These are phyloP conservation scores for Hecatera dysodea DNA, from an alignment of 2,888 invertebrate genomes.

Conservation along the genomic window DNA sequence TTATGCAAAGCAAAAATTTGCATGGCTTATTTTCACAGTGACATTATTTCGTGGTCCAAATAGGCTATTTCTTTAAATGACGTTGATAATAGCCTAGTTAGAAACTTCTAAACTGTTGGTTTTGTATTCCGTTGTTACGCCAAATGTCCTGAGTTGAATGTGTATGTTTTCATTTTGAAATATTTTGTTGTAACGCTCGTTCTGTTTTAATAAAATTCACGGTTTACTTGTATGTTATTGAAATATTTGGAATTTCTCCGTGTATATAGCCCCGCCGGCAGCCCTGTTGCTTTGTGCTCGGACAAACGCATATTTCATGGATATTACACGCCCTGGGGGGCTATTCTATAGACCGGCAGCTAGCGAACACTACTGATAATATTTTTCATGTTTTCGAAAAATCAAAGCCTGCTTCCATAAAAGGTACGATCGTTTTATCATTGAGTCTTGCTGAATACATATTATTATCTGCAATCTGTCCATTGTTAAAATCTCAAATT, in stretches of 20 bases:
- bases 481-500: background rate
- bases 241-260: conserved; percentile 80
- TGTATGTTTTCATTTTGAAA: conserved; percentile 54
- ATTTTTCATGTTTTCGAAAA: conserved; percentile 61
- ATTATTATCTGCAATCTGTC: background rate
- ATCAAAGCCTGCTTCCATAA: conserved; percentile 47
- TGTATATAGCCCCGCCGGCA: conserved; percentile 65
- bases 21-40: background rate
- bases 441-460: conserved; percentile 6
- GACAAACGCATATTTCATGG: conserved; percentile 79
- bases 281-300: conserved; percentile 78
- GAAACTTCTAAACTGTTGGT: conserved; percentile 52
- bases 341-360: conserved; percentile 63
- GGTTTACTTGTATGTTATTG: conserved; percentile 75
- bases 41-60: conserved; percentile 3
- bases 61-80: conserved; percentile 30
- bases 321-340: conserved; percentile 74
- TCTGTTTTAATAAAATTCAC: conserved; percentile 70
- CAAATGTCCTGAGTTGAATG: conserved; percentile 39
- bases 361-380: conserved; percentile 65
- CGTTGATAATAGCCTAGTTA: conserved; percentile 45
- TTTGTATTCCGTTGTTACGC: conserved; percentile 43
- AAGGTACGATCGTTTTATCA: conserved; percentile 28
- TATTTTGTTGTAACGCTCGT: conserved; percentile 44
- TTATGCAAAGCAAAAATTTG: background rate